A percentile compares a stretch with the other conserved stretches of the same genome.
Conservation (phyloP, 2,113 vertebrate genomes). For the Perca fluviatilis region DNA sequence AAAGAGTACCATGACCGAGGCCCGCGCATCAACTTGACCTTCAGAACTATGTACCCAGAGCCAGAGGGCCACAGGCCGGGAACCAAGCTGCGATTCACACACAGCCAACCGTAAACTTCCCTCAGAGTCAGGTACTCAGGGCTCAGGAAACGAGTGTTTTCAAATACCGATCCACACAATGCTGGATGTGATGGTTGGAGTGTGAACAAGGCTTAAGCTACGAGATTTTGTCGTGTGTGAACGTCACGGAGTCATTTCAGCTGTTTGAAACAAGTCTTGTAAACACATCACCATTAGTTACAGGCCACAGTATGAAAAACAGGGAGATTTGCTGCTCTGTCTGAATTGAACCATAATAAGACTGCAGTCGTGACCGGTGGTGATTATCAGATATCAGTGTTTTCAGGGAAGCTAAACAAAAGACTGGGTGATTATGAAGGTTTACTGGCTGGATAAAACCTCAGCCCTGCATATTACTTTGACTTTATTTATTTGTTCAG, state of each 20-base stretch:
- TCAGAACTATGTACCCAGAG: slow-evolving; percentile 90
- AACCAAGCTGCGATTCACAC: slow-evolving; percentile 49
- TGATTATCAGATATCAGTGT: slow-evolving; percentile 12
- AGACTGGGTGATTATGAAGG: background rate
- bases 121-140: background rate
- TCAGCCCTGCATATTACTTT: background rate
- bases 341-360: slow-evolving; percentile 19
- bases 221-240: background rate
- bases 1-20: slow-evolving; percentile 95
- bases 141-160: background rate
- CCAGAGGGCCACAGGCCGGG: slow-evolving; percentile 56
- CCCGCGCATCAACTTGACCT: slow-evolving; percentile 94
- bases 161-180: background rate
- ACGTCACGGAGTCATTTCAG: no score
- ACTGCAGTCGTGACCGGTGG: slow-evolving; percentile 7
- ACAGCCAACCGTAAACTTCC: slow-evolving; percentile 11
- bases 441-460: background rate
- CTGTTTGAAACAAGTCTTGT: background rate
- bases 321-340: background rate
- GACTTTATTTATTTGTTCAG: slow-evolving; percentile 12
- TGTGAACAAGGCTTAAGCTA: background rate
- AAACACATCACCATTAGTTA: background rate
- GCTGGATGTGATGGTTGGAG: background rate
- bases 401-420: slow-evolving; percentile 6
- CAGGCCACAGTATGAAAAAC: background rate